Percentiles rank a stretch among this genome's conserved stretches.
These are phyloP conservation scores for Girardinus metallicus DNA, from an alignment of 2,797 vertebrate genomes.

Conservation along the genomic window DNA sequence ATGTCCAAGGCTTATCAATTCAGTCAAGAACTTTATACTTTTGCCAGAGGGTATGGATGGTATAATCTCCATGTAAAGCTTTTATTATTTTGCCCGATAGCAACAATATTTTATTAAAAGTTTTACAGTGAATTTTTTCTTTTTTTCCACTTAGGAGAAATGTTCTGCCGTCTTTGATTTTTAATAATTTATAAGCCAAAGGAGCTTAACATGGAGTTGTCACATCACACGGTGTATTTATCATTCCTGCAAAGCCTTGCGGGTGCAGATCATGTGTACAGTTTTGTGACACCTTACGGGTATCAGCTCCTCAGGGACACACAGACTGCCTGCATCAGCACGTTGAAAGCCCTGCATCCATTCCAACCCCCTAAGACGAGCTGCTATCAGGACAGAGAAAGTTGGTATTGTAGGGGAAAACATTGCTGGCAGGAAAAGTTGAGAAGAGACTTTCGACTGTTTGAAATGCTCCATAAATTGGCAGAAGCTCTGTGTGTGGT, in stretches of 20 bases:
- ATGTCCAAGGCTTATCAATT: constrained; percentile 20
- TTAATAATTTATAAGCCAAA: constrained; percentile 23
- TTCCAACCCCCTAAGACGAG: neutral
- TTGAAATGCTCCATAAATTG: constrained; percentile 67
- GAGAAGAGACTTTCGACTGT: constrained; percentile 47
- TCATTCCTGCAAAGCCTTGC: constrained; percentile 9
- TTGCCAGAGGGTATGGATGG: neutral
- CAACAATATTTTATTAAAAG: neutral
- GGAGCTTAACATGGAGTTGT: constrained; percentile 4
- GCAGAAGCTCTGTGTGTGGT: constrained; percentile 42
- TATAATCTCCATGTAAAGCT: neutral
- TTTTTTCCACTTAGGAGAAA: neutral
- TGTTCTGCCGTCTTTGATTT: neutral
- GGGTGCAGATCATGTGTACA: constrained; percentile 13
- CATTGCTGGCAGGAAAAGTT: constrained; percentile 41
- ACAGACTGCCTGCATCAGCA: neutral
- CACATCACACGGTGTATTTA: constrained; percentile 10
- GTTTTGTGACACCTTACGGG: constrained; percentile 23
- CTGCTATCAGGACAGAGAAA: constrained; percentile 17
- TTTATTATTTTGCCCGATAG: neutral
- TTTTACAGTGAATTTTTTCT: neutral
- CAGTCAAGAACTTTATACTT: neutral
- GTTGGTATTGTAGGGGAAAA: constrained; percentile 33
- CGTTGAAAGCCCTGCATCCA: neutral
- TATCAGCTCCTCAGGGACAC: constrained; percentile 28